A percentile compares a stretch with the other conserved stretches of the same genome.
These are phyloP conservation scores for Cyphomyrmex costatus DNA, from an alignment of 1,140 invertebrate species.

Conservation along the genomic window DNA sequence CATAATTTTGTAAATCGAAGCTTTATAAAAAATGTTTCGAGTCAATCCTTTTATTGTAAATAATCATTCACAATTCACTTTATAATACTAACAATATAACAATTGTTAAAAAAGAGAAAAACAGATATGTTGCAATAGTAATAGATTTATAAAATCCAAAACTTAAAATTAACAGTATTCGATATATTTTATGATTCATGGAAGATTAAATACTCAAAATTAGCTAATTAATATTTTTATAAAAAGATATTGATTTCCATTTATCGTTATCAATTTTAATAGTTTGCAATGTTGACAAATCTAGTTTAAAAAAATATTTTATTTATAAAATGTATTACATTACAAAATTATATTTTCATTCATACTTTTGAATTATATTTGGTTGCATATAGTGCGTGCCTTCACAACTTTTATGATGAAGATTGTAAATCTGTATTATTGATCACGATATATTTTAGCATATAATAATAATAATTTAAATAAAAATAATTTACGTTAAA, in stretches of 20 bases:
- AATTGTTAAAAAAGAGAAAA: neutral
- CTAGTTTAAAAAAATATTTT: neutral
- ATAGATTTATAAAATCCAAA: neutral
- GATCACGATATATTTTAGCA: neutral
- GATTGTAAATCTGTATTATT: conserved; percentile 3
- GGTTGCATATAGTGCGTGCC: neutral
- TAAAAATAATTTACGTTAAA: conserved; percentile 9
- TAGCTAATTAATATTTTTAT: neutral
- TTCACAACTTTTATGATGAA: neutral
- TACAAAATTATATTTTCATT: neutral
- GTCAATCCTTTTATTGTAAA: neutral
- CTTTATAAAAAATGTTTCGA: neutral
- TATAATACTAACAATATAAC: neutral
- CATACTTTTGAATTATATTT: neutral
- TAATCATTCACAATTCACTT: neutral
- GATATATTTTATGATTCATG: neutral
- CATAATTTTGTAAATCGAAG: neutral
- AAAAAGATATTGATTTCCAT: neutral
- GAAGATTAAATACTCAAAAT: neutral
- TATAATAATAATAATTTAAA: too few species aligned
- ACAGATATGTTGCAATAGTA: neutral
- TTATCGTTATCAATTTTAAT: neutral
- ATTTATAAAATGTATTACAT: neutral
- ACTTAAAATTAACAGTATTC: neutral
- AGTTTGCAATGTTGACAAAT: neutral